Base-by-base conservation (phyloP, 2,888 invertebrate genomes). In the Pollenia amentaria region DNA sequence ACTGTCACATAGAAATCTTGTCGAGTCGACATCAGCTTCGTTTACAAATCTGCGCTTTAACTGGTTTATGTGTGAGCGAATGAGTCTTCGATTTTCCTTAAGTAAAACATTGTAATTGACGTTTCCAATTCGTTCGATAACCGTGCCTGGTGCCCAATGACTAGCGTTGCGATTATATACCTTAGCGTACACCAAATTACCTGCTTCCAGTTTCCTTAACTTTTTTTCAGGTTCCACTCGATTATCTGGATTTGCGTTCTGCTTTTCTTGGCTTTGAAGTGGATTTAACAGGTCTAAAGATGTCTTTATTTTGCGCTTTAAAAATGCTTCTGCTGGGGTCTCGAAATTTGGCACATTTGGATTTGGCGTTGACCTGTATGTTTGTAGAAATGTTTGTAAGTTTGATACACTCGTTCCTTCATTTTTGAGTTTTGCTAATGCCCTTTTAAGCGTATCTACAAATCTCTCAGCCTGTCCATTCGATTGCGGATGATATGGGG, bases 401-500 rank as follows among this genome's bases (percentile, higher is more conserved):
- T 87, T 83, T 67, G 14, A 9, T 14, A 38, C 38, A n/a, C 40
- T 72, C 14, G 70, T 85, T 42, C 83, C 87, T 53, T 88, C 87
- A 53, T 46, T 53, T 21, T 87, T 79, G 44, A 85, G 70, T 53
- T 88, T 88, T 48, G 8, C 1, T 10, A 88, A 65, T 7, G 82
- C 55, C 16, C 82, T 55, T 75, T 89, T 88, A 14, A 88, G 73
- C 1, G 87, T 88, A 42, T 88, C 83, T 3, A 88, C 85, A 65
- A 88, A 88, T 16, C 82, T 81, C 55, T 89, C 87, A 3, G 84
- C 88, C 53, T 88, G 85, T 6, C 84, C 87, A 70, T 89, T 89
- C 38, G 88, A 87, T 44, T 64, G 46, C 7, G 76, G 82, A n/a
- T 81, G 51, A 55, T 81, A 81, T 18, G 73, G 70, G 18, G 75